These are phyloP conservation scores for Ibycter americanus DNA, from an alignment of 2,797 vertebrate genomes.

Conservation along the genomic window DNA sequence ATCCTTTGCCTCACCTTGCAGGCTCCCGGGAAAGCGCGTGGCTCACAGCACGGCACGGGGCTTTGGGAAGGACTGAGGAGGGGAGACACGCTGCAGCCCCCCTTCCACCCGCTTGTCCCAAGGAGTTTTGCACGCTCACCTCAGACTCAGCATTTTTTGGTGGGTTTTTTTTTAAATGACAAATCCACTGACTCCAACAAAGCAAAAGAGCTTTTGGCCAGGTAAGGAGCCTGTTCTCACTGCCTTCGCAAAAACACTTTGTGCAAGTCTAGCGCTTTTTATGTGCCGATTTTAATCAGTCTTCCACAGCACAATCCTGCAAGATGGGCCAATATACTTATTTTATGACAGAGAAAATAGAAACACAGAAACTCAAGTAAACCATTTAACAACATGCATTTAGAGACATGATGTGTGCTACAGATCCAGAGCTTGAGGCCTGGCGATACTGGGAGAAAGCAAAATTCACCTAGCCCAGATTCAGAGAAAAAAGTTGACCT, in stretches of 20 bases:
- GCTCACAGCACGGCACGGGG: rapidly evolving
- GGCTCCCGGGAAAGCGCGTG: not conserved
- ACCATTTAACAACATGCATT: not conserved
- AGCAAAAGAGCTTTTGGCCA: not conserved
- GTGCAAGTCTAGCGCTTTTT: not conserved
- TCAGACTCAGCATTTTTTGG: not conserved
- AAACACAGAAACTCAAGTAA: not conserved
- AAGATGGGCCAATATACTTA: not conserved
- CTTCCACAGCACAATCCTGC: not conserved
- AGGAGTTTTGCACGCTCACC: not conserved
- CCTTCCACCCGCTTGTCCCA: rapidly evolving
- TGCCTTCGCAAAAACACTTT: not conserved
- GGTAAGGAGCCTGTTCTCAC: not conserved
- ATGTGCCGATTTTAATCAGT: not conserved
- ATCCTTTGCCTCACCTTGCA: constrained; percentile 14
- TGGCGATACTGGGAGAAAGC: not conserved
- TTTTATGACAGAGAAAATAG: not conserved
- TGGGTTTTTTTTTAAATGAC: not conserved
- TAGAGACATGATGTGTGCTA: not conserved
- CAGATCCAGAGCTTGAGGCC: not conserved
- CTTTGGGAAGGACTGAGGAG: not conserved
- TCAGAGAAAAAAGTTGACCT: not conserved
- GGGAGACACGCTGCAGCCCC: rapidly evolving
- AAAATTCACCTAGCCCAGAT: not conserved
- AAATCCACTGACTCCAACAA: not conserved